Percentiles rank a stretch among this genome's conserved stretches.
phyloP scores from a whole-genome alignment of 2,113 vertebrate species.

The Bubo scandiacus region DNA sequence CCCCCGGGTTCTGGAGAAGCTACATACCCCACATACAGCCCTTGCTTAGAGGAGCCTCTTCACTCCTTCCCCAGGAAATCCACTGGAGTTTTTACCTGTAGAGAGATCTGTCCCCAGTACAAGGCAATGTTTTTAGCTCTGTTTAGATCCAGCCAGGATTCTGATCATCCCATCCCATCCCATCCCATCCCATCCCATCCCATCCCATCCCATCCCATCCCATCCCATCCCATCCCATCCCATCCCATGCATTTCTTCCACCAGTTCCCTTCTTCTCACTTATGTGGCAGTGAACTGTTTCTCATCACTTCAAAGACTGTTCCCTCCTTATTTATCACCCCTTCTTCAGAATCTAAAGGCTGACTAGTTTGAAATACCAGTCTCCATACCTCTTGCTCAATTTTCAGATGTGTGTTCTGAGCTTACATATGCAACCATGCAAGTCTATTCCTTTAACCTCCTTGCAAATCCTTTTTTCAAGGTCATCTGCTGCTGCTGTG shows the following conservation, averaged over 20 bases:
- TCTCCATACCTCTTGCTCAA: neutral
- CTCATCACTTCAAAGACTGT: neutral
- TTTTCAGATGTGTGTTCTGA: neutral
- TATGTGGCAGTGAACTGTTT: neutral
- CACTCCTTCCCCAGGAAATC: neutral
- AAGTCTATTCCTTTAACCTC: neutral
- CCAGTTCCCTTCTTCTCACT: neutral
- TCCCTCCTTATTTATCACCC: neutral
- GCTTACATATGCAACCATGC: neutral
- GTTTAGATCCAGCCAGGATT: neutral
- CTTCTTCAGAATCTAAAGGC: neutral
- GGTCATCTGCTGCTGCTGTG: neutral
- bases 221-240: neutral
- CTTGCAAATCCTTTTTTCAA: neutral
- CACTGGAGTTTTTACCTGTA: neutral
- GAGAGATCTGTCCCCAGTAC: neutral
- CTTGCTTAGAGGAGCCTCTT: neutral
- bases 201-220: neutral
- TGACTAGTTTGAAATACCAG: neutral
- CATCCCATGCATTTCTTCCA: neutral
- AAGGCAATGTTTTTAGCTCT: neutral
- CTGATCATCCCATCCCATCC: neutral
- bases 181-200: neutral
- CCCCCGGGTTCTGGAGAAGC: neutral
- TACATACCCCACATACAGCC: neutral